phyloP scores from a whole-genome alignment of 2,113 vertebrate species.

The Lanius collurio region DNA sequence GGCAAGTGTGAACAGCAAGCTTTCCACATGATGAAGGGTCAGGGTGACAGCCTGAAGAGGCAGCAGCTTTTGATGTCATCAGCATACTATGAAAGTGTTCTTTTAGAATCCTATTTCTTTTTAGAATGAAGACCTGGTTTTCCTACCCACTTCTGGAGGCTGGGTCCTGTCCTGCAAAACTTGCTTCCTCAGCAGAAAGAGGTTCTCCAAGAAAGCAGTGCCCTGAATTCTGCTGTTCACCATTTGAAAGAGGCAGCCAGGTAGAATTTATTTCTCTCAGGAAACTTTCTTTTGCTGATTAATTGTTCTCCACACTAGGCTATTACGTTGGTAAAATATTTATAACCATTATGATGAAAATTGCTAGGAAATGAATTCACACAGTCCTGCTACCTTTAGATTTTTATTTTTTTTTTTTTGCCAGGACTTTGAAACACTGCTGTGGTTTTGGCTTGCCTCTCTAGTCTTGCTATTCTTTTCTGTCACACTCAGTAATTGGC shows the following conservation, averaged over 20 bases:
- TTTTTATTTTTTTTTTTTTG: background rate
- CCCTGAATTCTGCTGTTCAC: background rate
- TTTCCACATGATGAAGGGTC: background rate
- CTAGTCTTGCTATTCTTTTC: slow-evolving; percentile 33
- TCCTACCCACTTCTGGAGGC: background rate
- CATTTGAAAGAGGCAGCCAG: background rate
- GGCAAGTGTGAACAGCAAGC: slow-evolving; percentile 50
- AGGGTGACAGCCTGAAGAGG: slow-evolving; percentile 6
- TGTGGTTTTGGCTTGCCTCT: slow-evolving; percentile 18
- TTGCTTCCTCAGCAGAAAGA: background rate
- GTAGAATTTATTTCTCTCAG: background rate
- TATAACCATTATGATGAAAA: slow-evolving; percentile 29
- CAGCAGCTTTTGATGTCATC: slow-evolving; percentile 39
- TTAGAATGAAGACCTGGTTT: slow-evolving; percentile 40
- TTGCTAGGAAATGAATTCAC: slow-evolving; percentile 23
- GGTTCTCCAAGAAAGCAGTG: background rate
- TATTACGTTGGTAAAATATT: slow-evolving; percentile 51
- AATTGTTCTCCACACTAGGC: slow-evolving; percentile 34
- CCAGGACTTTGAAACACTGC: slow-evolving; percentile 17
- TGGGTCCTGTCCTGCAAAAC: slow-evolving; percentile 4
- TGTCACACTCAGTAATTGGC: slow-evolving; percentile 67
- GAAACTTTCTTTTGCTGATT: slow-evolving; percentile 41
- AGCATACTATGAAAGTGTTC: slow-evolving; percentile 7
- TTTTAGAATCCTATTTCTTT: background rate
- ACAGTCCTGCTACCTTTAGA: background rate